phyloP scores from a whole-genome alignment of 2,888 invertebrate species.

The Erebia epiphron region DNA sequence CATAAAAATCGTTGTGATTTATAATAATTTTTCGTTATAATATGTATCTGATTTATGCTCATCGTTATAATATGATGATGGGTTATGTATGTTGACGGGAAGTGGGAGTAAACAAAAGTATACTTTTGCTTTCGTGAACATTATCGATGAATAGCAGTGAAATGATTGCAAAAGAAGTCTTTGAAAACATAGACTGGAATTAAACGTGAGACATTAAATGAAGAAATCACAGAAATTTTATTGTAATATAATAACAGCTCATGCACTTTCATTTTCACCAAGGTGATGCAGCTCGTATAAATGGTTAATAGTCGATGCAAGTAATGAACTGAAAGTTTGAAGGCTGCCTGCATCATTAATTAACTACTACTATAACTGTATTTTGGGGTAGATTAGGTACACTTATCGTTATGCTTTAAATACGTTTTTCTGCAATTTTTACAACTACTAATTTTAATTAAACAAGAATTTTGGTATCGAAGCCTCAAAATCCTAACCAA shows the following conservation, averaged over 20 bases:
- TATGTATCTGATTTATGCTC: no score
- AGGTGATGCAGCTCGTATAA: slow-evolving; percentile 18
- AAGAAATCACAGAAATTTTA: slow-evolving; percentile 17
- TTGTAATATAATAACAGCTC: slow-evolving; percentile 14
- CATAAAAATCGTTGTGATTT: no score
- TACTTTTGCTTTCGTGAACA: neutral
- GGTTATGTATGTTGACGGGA: no score
- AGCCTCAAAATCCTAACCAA: no score
- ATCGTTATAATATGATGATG: no score
- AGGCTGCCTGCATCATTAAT: slow-evolving; percentile 9
- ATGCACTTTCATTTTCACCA: slow-evolving; percentile 24
- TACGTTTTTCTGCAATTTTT: no score
- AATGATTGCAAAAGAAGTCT: slow-evolving; percentile 15
- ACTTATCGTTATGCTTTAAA: no score
- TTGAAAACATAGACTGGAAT: slow-evolving; percentile 6
- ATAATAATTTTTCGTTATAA: no score
- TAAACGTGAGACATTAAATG: slow-evolving; percentile 22
- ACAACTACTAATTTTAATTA: no score
- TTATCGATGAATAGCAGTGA: slow-evolving; percentile 4
- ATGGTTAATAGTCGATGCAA: neutral
- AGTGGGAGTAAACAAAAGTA: no score
- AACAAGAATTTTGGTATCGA: no score
- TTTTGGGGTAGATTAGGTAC: no score
- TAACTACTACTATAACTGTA: neutral
- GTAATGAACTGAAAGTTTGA: slow-evolving; percentile 15